Percentiles rank a stretch among this genome's conserved stretches.
Evolutionary conservation across 2,888 invertebrate species (phyloP).

Genomic region (Pterostichus niger): DNA sequence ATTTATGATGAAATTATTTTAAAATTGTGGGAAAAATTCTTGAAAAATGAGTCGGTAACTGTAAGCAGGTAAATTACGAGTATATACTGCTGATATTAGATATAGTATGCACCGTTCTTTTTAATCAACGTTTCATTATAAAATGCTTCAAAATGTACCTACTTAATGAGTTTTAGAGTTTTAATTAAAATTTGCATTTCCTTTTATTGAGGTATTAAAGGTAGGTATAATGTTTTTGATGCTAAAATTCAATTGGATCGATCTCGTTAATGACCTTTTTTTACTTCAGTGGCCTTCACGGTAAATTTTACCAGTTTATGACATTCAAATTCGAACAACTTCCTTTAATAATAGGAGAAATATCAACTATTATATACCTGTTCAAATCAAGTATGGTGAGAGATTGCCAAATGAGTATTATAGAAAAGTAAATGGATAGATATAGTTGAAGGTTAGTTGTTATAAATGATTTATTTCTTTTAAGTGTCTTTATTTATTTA

Average conservation of each 20-base stretch:
- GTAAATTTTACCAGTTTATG: too few species aligned
- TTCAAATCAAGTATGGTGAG: too few species aligned
- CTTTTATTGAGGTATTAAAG: constrained; percentile 24
- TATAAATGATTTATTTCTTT: too few species aligned
- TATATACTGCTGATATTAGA: constrained; percentile 3
- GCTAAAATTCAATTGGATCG: not conserved
- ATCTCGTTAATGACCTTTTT: too few species aligned
- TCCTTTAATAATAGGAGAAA: too few species aligned
- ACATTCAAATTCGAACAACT: too few species aligned
- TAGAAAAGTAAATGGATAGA: too few species aligned
- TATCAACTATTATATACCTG: too few species aligned
- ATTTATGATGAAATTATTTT: constrained; percentile 29
- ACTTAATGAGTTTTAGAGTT: constrained; percentile 41
- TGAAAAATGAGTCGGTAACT: not conserved
- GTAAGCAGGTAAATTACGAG: constrained; percentile 22
- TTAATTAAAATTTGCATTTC: constrained; percentile 56
- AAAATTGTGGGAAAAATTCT: constrained; percentile 21
- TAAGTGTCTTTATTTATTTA: too few species aligned
- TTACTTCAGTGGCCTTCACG: too few species aligned
- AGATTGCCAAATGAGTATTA: too few species aligned
- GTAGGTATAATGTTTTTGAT: constrained; percentile 26
- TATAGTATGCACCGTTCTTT: constrained; percentile 1
- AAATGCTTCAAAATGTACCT: constrained; percentile 35
- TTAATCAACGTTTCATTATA: constrained; percentile 46
- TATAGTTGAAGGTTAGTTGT: too few species aligned